These are phyloP conservation scores for Columba livia DNA, from an alignment of 2,113 vertebrate genomes.

Conservation along the genomic window DNA sequence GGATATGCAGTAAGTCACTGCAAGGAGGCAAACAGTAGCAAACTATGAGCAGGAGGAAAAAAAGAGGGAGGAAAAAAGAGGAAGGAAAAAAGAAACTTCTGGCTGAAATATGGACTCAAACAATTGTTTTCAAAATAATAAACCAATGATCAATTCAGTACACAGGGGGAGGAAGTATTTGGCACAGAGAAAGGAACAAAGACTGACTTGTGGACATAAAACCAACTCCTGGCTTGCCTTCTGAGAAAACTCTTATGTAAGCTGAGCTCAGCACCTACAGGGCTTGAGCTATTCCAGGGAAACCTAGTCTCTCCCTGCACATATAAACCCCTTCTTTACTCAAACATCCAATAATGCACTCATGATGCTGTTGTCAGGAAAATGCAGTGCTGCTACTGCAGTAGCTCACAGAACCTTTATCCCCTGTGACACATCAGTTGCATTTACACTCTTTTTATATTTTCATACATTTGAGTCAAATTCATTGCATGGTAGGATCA, in stretches of 20 bases:
- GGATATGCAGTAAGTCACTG: background rate
- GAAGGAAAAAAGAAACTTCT: background rate
- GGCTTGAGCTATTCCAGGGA: slow-evolving; percentile 36
- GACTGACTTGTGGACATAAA: slow-evolving; percentile 8
- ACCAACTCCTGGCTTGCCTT: slow-evolving; percentile 15
- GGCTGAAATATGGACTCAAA: background rate
- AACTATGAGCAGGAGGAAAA: background rate
- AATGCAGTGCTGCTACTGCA: background rate
- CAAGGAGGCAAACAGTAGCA: background rate
- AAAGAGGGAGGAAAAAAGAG: too few species aligned
- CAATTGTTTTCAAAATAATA: slow-evolving; percentile 33
- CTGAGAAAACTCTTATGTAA: slow-evolving; percentile 62
- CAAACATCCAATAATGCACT: slow-evolving; percentile 29
- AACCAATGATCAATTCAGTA: background rate
- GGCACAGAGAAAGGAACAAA: background rate
- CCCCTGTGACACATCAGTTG: background rate
- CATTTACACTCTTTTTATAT: background rate
- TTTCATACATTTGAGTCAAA: background rate
- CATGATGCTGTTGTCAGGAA: background rate
- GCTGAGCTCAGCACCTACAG: slow-evolving; percentile 49
- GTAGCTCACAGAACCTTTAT: background rate
- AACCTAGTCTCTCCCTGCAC: slow-evolving; percentile 40
- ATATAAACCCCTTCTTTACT: slow-evolving; percentile 58
- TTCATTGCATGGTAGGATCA: background rate
- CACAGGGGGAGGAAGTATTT: background rate